Evolutionary conservation across 2,113 vertebrate species (phyloP), one percentile per base, ranked within the genome.

Genomic region (Cygnus buccinator): DNA sequence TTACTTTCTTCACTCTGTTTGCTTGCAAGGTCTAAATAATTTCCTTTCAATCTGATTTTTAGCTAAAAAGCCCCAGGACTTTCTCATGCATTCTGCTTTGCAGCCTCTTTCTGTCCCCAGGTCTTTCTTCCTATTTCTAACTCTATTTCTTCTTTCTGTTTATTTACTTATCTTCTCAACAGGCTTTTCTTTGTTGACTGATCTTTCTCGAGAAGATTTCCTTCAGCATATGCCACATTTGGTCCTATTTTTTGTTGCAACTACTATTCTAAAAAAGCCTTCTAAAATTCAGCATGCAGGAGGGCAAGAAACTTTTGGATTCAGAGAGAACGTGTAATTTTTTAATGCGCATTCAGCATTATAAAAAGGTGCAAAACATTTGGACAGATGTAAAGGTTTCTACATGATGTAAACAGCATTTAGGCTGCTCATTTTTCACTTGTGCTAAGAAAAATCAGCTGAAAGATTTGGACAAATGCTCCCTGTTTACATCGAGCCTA

Each of bases 1-100:
- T 50, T 48, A 13, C 77, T 93, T 89, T 89, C 86, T 82, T 78
- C 77, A 75, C 74, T 75, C 92, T 82, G 13, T 93, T 96, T 95
- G 54, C 86, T 95, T 79, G 83, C 58, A 39, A 89, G 50, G 70
- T 81, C 70, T 92, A 79, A 94, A 96, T 84, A 79, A 81, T 52
- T 95, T 48, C 70, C 44, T 89, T 89, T 87, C 92, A 4, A n/a
- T 66, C 70, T 82, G 92, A 48, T 87, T 94, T 92, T 90, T 93
- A 87, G 84, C 96, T 94, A 66, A 89, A 89, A 96, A 87, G 80
- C 83, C 71, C 21, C 39, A 48, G 35, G 41, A 90, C 62, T 83
- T 85, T 86, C 66, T 94, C 68, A 82, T 5, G 13, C 86, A 52
- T 89, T 89, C 68, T 86, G 65, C 83, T 87, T 65, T 74, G 46